Conservation (phyloP, 1,140 invertebrate species). For the Meteorus sp. region DNA sequence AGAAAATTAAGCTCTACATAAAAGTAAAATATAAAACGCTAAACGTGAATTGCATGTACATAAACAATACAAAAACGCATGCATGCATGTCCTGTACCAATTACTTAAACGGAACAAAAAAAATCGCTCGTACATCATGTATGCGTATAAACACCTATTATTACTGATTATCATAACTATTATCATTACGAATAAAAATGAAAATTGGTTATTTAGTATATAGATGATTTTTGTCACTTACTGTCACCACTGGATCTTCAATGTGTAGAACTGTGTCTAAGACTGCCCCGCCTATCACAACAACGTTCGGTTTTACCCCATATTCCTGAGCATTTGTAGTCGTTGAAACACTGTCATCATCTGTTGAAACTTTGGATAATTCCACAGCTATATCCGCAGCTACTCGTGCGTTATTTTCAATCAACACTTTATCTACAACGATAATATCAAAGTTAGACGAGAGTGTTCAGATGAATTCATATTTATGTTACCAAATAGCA, state of each 20-base stretch:
- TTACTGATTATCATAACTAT: slow-evolving; percentile 38
- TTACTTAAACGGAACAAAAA: too few species aligned
- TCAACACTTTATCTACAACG: slow-evolving; percentile 78
- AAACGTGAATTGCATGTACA: slow-evolving; percentile 14
- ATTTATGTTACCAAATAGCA: too few species aligned
- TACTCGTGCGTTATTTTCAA: slow-evolving; percentile 89
- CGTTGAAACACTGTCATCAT: neutral
- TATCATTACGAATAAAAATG: slow-evolving; percentile 43
- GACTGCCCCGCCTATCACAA: slow-evolving; percentile 83
- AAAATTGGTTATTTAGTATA: neutral
- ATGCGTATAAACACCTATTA: slow-evolving; percentile 49
- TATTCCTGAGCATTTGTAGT: neutral
- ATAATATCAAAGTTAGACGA: slow-evolving; percentile 26
- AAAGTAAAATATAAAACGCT: slow-evolving; percentile 2
- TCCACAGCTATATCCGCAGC: slow-evolving; percentile 80
- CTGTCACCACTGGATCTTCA: slow-evolving; percentile 66
- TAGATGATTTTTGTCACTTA: slow-evolving; percentile 63
- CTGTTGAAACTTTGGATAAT: slow-evolving; percentile 22
- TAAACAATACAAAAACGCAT: slow-evolving; percentile 12
- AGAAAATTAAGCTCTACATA: neutral
- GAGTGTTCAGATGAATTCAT: too few species aligned
- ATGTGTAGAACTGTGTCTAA: slow-evolving; percentile 75
- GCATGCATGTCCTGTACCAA: too few species aligned
- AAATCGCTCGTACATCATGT: slow-evolving; percentile 37
- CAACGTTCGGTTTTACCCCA: slow-evolving; percentile 24